These are phyloP conservation scores for Lomographa bimaculata DNA, from an alignment of 2,888 invertebrate species.

Conservation along the genomic window DNA sequence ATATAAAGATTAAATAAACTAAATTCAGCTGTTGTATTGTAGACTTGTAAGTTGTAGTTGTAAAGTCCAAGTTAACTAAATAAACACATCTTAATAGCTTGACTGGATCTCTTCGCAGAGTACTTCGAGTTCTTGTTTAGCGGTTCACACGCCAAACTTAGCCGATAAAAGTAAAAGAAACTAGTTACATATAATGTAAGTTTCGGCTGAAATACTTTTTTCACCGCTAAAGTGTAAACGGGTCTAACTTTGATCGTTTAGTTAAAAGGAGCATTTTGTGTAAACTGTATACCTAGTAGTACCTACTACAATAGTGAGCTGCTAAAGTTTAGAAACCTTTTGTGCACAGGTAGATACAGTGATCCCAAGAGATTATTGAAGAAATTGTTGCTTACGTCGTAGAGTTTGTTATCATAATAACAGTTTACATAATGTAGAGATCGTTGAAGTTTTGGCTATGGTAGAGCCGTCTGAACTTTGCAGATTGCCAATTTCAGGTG, in stretches of 20 bases:
- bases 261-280: too few relatives aligned
- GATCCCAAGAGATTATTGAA: too few relatives aligned
- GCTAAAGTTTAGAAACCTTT: slow-evolving; percentile 12
- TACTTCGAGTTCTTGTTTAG: slow-evolving; percentile 21
- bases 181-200: slow-evolving; percentile 16
- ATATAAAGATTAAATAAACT: too few relatives aligned
- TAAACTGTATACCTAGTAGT: too few relatives aligned
- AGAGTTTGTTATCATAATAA: too few relatives aligned
- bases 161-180: slow-evolving; percentile 27
- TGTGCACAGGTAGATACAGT: slow-evolving; percentile 2
- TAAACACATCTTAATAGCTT: slow-evolving; percentile 13
- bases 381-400: too few relatives aligned
- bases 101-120: slow-evolving; percentile 16
- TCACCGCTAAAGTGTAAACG: slow-evolving; percentile 12
- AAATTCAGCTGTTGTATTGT: too few relatives aligned
- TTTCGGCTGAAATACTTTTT: slow-evolving; percentile 17
- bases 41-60: slow-evolving; percentile 4
- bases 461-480: too few relatives aligned
- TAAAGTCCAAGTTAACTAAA: slow-evolving; percentile 4
- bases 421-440: slow-evolving; percentile 9
- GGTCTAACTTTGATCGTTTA: slow-evolving; percentile 15
- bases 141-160: slow-evolving; percentile 16
- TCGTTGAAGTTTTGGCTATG: too few relatives aligned
- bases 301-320: too few relatives aligned
- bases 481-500: too few relatives aligned